Base-by-base conservation (phyloP, 2,113 vertebrate genomes). In the Halichoerus grypus region DNA sequence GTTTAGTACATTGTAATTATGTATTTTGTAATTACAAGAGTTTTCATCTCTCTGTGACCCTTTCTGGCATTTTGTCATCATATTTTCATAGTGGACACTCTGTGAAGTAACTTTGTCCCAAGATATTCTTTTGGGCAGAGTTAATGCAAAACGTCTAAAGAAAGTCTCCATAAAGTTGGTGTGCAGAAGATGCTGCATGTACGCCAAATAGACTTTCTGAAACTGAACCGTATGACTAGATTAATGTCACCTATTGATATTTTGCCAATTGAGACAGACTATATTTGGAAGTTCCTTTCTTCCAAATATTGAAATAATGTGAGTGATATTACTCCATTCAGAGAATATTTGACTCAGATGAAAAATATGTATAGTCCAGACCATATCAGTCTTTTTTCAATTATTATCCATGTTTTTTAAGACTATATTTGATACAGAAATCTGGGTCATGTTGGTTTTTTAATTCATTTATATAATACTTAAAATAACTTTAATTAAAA, bases 11-110 rank as follows among this genome's bases (percentile, higher is more conserved):
- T 81, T 88, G 18, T 77, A 95, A 86, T 89, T 71, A 59, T 7
- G 14, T 53, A 33, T 63, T 89, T 93, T 80, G 53, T 76, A 95
- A 94, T 94, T 93, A 79, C 4, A 61, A 71, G 21, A 65, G 49
- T 79, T 88, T 84, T 76, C 46, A 63, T 55, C 26, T 94, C 36
- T 80, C 33, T 63, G 16, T 2, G 49, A 13, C 7, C 0, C 19
- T 13, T 14, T 85, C n/a, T 85, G 31, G 1, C 33, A 33, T 91
- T 90, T 74, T 81, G 33, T 77, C 53, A 51, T 67, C 18, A 12
- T 39, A 42, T 67, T 71, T 51, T 49, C 82, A 61, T 79, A 94
- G 65, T 15, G 22, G 33, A 87, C 21, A 46, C 12, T 33, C 0
- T 83, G 46, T 65, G 8, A 94, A 90, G 61, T 55, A 83, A 89